Conservation (phyloP, 92 coral and sea anemone genomes). For the Umimayanthus kanabou region DNA sequence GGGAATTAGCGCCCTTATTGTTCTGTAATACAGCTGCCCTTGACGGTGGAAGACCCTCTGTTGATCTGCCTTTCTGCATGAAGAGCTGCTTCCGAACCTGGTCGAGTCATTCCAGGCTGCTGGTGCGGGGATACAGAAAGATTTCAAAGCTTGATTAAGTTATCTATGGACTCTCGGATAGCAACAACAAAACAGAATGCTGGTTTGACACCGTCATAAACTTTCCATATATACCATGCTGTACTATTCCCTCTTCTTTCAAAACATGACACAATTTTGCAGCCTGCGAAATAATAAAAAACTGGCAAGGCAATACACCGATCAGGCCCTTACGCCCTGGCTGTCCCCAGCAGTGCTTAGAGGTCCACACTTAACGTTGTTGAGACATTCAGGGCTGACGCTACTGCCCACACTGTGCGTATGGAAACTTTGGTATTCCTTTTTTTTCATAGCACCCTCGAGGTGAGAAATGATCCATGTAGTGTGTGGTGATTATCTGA, state of each 20-base stretch:
- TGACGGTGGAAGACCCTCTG: constrained; percentile 53
- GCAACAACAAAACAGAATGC: background rate
- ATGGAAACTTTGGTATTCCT: too few relatives aligned
- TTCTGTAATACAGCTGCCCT: constrained; percentile 51
- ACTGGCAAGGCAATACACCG: too few relatives aligned
- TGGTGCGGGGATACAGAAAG: constrained; percentile 52
- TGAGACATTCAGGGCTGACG: background rate
- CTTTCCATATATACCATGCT: constrained; percentile 35
- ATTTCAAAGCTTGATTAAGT: background rate
- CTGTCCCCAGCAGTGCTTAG: too few relatives aligned
- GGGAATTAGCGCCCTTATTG: constrained; percentile 16
- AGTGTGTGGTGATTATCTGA: too few relatives aligned
- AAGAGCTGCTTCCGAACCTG: constrained; percentile 60
- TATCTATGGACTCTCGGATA: too few relatives aligned
- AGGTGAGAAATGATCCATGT: too few relatives aligned
- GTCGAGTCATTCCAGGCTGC: constrained; percentile 37
- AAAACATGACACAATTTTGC: constrained; percentile 22
- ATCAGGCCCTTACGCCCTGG: too few relatives aligned
- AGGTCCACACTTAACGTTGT: too few relatives aligned
- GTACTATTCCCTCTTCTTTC: constrained; percentile 31
- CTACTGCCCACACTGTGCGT: too few relatives aligned
- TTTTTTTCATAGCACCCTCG: too few relatives aligned
- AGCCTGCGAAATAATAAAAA: too few relatives aligned
- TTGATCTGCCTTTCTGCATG: constrained; percentile 53
- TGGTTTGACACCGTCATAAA: background rate